Conservation (phyloP, 2,888 invertebrate species). For the Polylopha cassiicola region DNA sequence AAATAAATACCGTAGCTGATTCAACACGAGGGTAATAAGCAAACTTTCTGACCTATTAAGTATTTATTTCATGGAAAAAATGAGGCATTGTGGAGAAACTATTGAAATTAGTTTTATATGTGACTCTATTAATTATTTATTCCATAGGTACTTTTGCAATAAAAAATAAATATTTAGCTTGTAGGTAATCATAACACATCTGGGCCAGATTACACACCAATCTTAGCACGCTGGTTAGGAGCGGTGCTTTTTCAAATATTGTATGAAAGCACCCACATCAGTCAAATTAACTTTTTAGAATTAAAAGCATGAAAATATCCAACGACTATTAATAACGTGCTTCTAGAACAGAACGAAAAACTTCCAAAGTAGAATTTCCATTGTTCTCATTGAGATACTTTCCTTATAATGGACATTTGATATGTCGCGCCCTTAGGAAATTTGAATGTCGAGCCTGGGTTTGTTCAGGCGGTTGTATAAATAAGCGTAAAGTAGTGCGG, state of each 20-base stretch:
- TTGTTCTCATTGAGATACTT: constrained; percentile 12
- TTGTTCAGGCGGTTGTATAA: constrained; percentile 65
- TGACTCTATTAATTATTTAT: no score
- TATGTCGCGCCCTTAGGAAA: constrained; percentile 61
- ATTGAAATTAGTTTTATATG: no score
- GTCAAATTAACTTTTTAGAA: no score
- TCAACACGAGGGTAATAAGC: constrained; percentile 11
- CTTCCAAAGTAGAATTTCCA: not conserved
- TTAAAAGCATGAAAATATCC: no score
- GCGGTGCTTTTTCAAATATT: no score
- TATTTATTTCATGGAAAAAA: constrained; percentile 9
- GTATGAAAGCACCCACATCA: no score
- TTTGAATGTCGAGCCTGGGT: constrained; percentile 56
- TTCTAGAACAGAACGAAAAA: not conserved
- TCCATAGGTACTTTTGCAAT: no score
- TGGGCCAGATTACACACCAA: no score
- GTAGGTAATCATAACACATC: no score
- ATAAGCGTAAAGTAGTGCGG: constrained; percentile 66
- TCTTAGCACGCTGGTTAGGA: no score
- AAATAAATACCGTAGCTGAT: constrained; percentile 15
- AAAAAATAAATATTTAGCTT: no score
- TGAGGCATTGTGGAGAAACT: constrained; percentile 4
- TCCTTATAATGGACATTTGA: constrained; percentile 67
- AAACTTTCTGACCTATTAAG: constrained; percentile 12
- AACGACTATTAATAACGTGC: not conserved